Evolutionary conservation across 2,888 invertebrate species (phyloP).

Genomic region (Acanthoscelides obtectus): DNA sequence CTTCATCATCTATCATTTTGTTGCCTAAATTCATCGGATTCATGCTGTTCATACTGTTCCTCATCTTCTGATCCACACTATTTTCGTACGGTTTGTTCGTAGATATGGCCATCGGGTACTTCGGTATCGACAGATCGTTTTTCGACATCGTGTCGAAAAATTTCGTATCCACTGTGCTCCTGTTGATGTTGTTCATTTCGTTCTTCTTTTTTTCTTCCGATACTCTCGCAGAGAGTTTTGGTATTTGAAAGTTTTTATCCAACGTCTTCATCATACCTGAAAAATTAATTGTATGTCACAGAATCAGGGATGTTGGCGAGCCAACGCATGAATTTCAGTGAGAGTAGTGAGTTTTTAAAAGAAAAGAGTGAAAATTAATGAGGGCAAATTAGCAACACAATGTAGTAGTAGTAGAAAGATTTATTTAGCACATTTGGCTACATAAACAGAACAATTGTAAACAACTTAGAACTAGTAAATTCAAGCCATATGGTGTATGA

Average conservation of each 20-base stretch:
- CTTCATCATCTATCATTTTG: conserved; percentile 26
- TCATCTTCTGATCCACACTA: conserved; percentile 39
- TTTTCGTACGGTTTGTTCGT: conserved; percentile 40
- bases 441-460: too few species aligned
- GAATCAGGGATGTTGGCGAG: too few species aligned
- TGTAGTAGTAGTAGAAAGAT: too few species aligned
- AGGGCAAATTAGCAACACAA: too few species aligned
- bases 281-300: too few species aligned
- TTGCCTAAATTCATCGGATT: conserved; percentile 18
- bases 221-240: conserved; percentile 63
- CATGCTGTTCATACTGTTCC: conserved; percentile 37
- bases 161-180: conserved; percentile 39
- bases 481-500: too few species aligned
- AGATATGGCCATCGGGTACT: conserved; percentile 40
- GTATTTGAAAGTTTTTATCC: conserved; percentile 82
- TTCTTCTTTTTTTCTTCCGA: conserved; percentile 30
- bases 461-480: too few species aligned
- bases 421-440: too few species aligned
- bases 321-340: too few species aligned
- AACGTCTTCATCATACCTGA: conserved; percentile 68
- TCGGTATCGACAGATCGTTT: conserved; percentile 32
- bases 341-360: too few species aligned
- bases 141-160: conserved; percentile 40
- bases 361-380: too few species aligned
- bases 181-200: conserved; percentile 34